Evolutionary conservation across 1,140 invertebrate genomes (phyloP), one percentile per base, ranked within the genome.

Genomic region (Pseudomyrmex pallidus): DNA sequence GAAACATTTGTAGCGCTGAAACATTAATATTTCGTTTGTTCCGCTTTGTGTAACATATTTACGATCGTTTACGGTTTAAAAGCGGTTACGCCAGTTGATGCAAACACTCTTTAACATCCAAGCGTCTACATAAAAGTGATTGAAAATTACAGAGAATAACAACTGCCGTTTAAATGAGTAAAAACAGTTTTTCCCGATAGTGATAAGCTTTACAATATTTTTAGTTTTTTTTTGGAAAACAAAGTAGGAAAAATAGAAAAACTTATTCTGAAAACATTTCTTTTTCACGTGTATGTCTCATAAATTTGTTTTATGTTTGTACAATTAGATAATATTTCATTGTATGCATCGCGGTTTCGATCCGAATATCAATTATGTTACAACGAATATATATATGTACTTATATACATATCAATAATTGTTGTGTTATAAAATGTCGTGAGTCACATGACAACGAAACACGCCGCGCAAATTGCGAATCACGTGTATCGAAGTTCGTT

Each of bases 21-120:
- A 76, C 73, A 3, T 76, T 54, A 74, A 52, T 52, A 4, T 35
- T 8, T 44, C 12, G 17, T 76, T 74, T 61, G 22, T 62, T 15
- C 2, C 13, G 9, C 44, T 50, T 76, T 17, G 46, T 12, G 22
- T 1, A 2, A 35, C 46, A 2, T 35, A 2, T 52, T 48, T 52
- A 35, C n/a, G n/a, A n/a, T 25, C 8, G n/a, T 64, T 50, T 35
- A 35, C 35, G 35, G 35, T 35, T 35, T 76, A 76, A 25, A 76
- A 13, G 1, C 48, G 15, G 12, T 48, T 13, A 48, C 12, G 5
- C 7, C 7, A 10, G 35, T 50, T 2, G 5, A 8, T 9, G 10
- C 2, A 54, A 76, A 64, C 52, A 20, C 35, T 35, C 15, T 63
- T 10, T 35, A 50, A 48, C 62, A 15, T 72, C 4, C 57, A 63